Evolutionary conservation across 2,113 vertebrate genomes (phyloP).

Genomic region (Austrofundulus limnaeus): DNA sequence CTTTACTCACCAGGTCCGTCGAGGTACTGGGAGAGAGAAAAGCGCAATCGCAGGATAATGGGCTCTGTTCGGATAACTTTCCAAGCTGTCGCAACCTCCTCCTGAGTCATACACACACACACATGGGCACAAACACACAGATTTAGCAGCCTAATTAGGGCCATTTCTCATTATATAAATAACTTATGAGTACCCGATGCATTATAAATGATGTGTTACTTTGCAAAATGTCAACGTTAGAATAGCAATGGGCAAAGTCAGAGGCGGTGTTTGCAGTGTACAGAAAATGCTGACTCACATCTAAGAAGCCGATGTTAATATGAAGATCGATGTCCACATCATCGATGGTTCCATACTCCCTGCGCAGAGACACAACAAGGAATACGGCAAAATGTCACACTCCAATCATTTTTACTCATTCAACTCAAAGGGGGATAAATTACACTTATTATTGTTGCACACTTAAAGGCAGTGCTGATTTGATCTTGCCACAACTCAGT

Average conservation of each 20-base stretch:
- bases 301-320: constrained; percentile 96
- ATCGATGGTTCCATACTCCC: constrained; percentile 97
- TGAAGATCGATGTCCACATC: constrained; percentile 98
- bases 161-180: constrained; percentile 57
- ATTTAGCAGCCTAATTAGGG: constrained; percentile 65
- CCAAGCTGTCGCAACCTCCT: constrained; percentile 98
- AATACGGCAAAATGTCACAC: constrained; percentile 6
- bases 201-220: constrained; percentile 58
- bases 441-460: neutral
- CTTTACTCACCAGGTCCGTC: constrained; percentile 94
- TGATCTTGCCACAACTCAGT: neutral
- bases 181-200: constrained; percentile 41
- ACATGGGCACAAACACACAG: constrained; percentile 57
- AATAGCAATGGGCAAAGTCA: constrained; percentile 39
- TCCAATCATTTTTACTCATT: constrained; percentile 12
- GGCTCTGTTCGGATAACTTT: constrained; percentile 98
- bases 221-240: constrained; percentile 53
- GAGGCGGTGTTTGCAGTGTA: constrained; percentile 16
- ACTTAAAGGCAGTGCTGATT: neutral
- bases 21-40: constrained; percentile 98
- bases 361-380: constrained; percentile 62
- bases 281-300: constrained; percentile 83
- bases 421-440: constrained; percentile 1
- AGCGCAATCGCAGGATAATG: constrained; percentile 92
- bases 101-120: constrained; percentile 78